Evolutionary conservation across 2,797 vertebrate species (phyloP).

Genomic region (Bufotes viridis): DNA sequence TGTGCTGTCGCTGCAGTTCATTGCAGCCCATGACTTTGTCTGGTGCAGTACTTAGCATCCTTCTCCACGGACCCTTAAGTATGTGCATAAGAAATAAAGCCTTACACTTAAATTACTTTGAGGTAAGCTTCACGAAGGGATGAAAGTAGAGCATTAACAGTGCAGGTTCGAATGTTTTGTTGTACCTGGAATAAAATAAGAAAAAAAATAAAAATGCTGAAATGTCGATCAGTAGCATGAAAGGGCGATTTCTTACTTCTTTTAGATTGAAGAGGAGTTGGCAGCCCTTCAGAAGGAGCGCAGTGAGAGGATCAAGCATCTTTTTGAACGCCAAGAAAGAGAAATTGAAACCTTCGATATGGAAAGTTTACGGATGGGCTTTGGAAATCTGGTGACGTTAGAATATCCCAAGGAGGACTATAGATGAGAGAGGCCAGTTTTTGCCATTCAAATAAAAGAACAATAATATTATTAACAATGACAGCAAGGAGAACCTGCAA

Average conservation of each 20-base stretch:
- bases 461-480: slow-evolving; percentile 69
- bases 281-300: slow-evolving; percentile 97
- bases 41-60: slow-evolving; percentile 16
- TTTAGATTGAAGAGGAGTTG: slow-evolving; percentile 97
- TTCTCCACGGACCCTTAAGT: background rate
- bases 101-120: background rate
- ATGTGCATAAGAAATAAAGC: background rate
- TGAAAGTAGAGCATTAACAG: background rate
- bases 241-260: slow-evolving; percentile 30
- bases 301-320: slow-evolving; percentile 93
- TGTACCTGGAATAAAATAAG: background rate
- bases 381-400: slow-evolving; percentile 90
- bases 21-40: slow-evolving; percentile 28
- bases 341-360: slow-evolving; percentile 94
- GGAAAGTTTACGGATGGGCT: slow-evolving; percentile 96
- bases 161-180: background rate
- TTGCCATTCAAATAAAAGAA: slow-evolving; percentile 65
- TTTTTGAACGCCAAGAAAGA: slow-evolving; percentile 94
- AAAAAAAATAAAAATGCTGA: too few species aligned
- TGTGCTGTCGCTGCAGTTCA: slow-evolving; percentile 34
- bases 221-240: background rate
- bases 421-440: slow-evolving; percentile 86
- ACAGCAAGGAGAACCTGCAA: slow-evolving; percentile 74
- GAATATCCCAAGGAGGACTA: slow-evolving; percentile 98
- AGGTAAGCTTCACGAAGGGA: background rate